These are phyloP conservation scores for Protosalanx chinensis DNA, from an alignment of 2,797 vertebrate genomes.

Conservation along the genomic window DNA sequence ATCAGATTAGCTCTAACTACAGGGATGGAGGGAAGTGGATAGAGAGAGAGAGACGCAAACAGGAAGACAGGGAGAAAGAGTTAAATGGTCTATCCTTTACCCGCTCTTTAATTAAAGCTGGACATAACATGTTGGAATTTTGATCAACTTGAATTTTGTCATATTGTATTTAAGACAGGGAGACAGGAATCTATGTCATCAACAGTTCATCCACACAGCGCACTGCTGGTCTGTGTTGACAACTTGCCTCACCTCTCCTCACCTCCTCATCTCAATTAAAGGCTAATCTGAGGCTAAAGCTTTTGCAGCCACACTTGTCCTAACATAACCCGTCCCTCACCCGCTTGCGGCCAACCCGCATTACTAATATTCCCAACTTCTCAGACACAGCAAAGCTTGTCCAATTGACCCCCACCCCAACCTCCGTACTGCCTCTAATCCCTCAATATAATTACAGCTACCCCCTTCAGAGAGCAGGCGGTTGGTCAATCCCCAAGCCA, in stretches of 20 bases:
- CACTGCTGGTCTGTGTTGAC: conserved; percentile 5
- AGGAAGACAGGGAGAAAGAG: conserved; percentile 9
- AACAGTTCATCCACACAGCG: conserved; percentile 2
- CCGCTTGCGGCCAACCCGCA: conserved; percentile 15
- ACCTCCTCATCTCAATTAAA: conserved; percentile 37
- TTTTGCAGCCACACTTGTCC: conserved; percentile 25
- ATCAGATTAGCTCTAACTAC: conserved; percentile 43
- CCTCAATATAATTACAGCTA: conserved; percentile 73
- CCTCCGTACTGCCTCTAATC: conserved; percentile 62
- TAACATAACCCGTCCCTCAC: conserved; percentile 16
- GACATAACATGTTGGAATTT: too few relatives aligned
- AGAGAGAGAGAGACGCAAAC: conserved; percentile 18
- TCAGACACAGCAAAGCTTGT: conserved; percentile 55
- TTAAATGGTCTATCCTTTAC: too few relatives aligned
- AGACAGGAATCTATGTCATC: too few relatives aligned
- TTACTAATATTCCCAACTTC: conserved; percentile 25
- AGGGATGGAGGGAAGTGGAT: conserved; percentile 15
- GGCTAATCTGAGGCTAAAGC: conserved; percentile 30
- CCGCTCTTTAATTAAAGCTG: too few relatives aligned
- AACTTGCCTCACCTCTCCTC: conserved; percentile 26
- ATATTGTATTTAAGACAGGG: too few relatives aligned
- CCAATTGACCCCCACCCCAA: conserved; percentile 62
- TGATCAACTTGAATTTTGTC: too few relatives aligned
- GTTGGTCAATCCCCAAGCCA: conserved; percentile 48
- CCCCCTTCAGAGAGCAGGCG: conserved; percentile 55